Percentiles rank a stretch among this genome's conserved stretches.
phyloP scores from a whole-genome alignment of 2,113 vertebrate genomes.

The Azemiops feae region DNA sequence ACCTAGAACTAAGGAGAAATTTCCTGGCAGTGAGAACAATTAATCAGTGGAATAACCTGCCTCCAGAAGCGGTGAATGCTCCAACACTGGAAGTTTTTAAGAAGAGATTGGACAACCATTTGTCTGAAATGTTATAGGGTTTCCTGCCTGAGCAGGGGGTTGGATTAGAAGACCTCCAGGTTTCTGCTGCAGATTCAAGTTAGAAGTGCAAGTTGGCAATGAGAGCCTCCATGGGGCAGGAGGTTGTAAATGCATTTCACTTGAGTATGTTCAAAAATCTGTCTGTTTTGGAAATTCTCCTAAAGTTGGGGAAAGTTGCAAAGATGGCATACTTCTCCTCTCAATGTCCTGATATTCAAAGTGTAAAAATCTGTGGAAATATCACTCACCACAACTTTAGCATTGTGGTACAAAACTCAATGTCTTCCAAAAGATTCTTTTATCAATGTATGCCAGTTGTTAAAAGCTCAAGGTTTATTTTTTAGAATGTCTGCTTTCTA shows the following conservation, averaged over 20 bases:
- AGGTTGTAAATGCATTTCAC: background rate
- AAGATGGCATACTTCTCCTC: background rate
- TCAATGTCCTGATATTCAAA: background rate
- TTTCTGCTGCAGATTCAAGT: background rate
- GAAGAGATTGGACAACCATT: too few species aligned
- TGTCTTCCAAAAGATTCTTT: background rate
- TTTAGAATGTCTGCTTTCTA: background rate
- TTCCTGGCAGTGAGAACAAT: too few species aligned
- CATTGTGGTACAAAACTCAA: background rate
- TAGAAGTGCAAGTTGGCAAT: background rate
- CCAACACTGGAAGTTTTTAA: too few species aligned
- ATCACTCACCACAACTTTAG: background rate
- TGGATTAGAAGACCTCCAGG: too few species aligned
- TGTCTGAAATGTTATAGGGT: too few species aligned
- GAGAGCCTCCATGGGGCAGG: background rate
- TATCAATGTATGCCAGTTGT: background rate
- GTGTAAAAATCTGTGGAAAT: background rate
- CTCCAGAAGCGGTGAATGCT: too few species aligned
- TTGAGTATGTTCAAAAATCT: background rate
- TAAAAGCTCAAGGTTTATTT: background rate
- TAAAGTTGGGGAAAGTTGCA: background rate
- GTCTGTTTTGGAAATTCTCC: background rate
- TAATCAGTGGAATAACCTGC: too few species aligned
- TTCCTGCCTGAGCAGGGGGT: too few species aligned
- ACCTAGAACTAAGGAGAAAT: too few species aligned